Conservation (phyloP, 2,797 vertebrate species). For the Myripristis murdjan region DNA sequence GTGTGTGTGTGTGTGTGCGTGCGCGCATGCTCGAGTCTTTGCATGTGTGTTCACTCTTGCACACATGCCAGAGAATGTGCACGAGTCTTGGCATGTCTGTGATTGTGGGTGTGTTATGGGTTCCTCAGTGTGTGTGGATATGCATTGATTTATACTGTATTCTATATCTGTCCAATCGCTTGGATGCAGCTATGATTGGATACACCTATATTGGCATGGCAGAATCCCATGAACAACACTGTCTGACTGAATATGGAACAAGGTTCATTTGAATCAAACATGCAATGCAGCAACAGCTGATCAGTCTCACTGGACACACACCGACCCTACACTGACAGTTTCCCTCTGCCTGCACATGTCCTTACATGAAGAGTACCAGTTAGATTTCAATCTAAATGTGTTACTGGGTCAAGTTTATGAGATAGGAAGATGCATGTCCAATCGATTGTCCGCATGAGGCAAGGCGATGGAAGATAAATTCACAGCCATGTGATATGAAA, state of each 20-base stretch:
- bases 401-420: constrained; percentile 58
- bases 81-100: constrained; percentile 32
- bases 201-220: constrained; percentile 1
- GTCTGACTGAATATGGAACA: constrained; percentile 44
- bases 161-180: constrained; percentile 17
- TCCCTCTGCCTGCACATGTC: constrained; percentile 17
- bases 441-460: constrained; percentile 45
- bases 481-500: constrained; percentile 18
- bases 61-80: constrained; percentile 32
- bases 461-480: constrained; percentile 19
- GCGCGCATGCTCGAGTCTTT: no score
- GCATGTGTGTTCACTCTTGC: constrained; percentile 2
- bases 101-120: constrained; percentile 40
- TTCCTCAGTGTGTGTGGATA: constrained; percentile 34
- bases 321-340: neutral
- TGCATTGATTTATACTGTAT: constrained; percentile 11
- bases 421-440: constrained; percentile 38
- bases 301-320: constrained; percentile 25
- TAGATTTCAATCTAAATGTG: constrained; percentile 51
- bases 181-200: constrained; percentile 24
- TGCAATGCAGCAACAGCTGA: neutral
- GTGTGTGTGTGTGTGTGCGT: constrained; percentile 9
- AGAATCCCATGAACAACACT: constrained; percentile 27
- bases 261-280: constrained; percentile 13
- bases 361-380: constrained; percentile 32